These are phyloP conservation scores for Dryoscopus gambensis DNA, from an alignment of 2,113 vertebrate species.

Conservation along the genomic window DNA sequence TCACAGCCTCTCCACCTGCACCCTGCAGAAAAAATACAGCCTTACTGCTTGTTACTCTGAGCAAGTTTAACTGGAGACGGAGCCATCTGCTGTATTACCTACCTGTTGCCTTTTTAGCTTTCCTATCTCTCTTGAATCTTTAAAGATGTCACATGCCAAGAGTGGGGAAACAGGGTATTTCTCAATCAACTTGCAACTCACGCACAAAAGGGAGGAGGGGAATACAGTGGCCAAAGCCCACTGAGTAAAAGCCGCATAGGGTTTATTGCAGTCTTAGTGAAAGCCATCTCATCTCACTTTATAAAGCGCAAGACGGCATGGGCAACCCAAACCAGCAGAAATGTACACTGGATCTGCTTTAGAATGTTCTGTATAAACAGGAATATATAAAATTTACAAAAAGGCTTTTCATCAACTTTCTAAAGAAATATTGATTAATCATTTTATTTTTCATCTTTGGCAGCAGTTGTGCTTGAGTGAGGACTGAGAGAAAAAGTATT, in stretches of 20 bases:
- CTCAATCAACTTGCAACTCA: not conserved
- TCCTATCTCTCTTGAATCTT: not conserved
- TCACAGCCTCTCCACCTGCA: conserved; percentile 69
- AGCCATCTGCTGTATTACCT: not conserved
- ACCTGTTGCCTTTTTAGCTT: not conserved
- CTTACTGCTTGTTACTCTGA: not conserved
- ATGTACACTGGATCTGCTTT: not conserved
- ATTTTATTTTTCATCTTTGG: not conserved
- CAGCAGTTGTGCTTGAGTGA: not conserved
- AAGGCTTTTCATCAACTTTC: not conserved
- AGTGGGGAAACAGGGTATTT: not conserved
- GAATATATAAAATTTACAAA: not conserved
- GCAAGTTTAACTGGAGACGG: not conserved
- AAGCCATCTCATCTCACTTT: not conserved
- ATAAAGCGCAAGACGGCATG: not conserved
- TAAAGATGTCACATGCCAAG: not conserved
- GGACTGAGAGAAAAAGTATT: not conserved
- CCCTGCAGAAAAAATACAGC: conserved; percentile 38
- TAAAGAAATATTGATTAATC: not conserved
- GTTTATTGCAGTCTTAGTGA: not conserved
- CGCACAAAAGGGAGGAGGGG: not conserved
- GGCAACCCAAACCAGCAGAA: not conserved
- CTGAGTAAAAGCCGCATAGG: not conserved
- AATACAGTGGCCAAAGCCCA: not conserved
- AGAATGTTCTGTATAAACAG: not conserved